Evolutionary conservation across 1,140 invertebrate species (phyloP), one percentile per base, ranked within the genome.

Genomic region (Manduca sexta): DNA sequence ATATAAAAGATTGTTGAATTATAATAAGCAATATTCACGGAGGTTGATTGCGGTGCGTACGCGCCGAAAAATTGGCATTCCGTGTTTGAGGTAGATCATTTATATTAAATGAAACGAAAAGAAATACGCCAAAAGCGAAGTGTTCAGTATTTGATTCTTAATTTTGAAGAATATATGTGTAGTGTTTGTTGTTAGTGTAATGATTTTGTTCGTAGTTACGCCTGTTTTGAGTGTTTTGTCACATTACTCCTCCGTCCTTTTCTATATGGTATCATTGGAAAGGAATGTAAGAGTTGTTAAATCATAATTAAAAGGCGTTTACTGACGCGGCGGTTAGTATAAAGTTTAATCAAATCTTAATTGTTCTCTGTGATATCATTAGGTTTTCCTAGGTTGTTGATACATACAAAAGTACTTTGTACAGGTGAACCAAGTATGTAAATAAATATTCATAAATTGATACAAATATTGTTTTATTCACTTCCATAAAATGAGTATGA

Each of bases 281-380:
- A 43, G 41, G 18, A 31, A 43, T 43, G 18, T 29, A 43, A 43
- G 16, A 38, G 35, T 7, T 15, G n/a, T 12, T n/a, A 10, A 17
- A 40, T 10, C 18, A 18, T 14, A 13, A 39, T 8, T 29, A 29
- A 29, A 26, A 14, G 8, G 21, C 21, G 8, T 26, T 26, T 26
- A 26, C 21, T 26, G 1, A n/a, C n/a, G n/a, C 8, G 21, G 21
- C 21, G 21, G 14, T 39, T 47, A 51, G 39, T 51, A 40, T 47
- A 53, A 45, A 55, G 31, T 55, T 64, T 16, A 62, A 60, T 56
- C 43, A 61, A 69, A 59, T 57, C 48, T 70, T 69, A 52, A 69
- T 73, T 67, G 52, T 68, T 73, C 66, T 70, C 79, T 83, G 79
- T 83, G 79, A 83, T 83, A 82, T 70, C 52, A 72, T 67, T 72